A percentile compares a stretch with the other conserved stretches of the same genome.
phyloP scores from a whole-genome alignment of 1,140 invertebrate species.

The Bombus soroeensis region DNA sequence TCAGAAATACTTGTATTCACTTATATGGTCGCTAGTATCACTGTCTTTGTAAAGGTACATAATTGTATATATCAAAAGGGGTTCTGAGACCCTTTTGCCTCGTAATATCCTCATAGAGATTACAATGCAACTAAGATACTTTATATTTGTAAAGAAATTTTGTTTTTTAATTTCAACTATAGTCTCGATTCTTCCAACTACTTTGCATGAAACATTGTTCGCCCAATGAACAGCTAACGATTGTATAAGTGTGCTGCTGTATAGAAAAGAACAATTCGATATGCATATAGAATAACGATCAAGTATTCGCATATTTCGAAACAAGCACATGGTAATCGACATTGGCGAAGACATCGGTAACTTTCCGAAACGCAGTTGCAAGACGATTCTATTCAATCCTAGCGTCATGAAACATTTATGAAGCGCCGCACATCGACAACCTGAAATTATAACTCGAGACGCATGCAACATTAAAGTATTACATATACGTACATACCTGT shows the following conservation, averaged over 20 bases:
- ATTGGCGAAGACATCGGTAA: neutral
- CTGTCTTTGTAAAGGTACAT: too few species aligned
- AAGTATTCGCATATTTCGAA: neutral
- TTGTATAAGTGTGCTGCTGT: neutral
- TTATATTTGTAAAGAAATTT: neutral
- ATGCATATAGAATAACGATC: neutral
- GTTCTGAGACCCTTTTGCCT: too few species aligned
- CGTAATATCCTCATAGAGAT: neutral
- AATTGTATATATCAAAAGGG: too few species aligned
- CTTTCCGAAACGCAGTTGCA: slow-evolving; percentile 22
- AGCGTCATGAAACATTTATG: slow-evolving; percentile 49
- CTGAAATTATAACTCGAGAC: slow-evolving; percentile 30
- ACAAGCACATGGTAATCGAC: slow-evolving; percentile 15
- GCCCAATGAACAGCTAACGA: neutral
- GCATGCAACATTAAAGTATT: slow-evolving; percentile 25
- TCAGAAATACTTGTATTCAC: too few species aligned
- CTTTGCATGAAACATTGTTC: neutral
- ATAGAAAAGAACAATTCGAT: neutral
- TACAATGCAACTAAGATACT: neutral
- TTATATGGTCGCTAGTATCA: neutral
- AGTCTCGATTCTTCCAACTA: neutral
- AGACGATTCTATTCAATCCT: slow-evolving; percentile 36
- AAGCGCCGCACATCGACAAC: slow-evolving; percentile 23
- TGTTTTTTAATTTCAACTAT: neutral
- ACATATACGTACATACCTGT: slow-evolving; percentile 8